Base-by-base conservation (phyloP, 2,888 invertebrate genomes). In the Pterostichus madidus region DNA sequence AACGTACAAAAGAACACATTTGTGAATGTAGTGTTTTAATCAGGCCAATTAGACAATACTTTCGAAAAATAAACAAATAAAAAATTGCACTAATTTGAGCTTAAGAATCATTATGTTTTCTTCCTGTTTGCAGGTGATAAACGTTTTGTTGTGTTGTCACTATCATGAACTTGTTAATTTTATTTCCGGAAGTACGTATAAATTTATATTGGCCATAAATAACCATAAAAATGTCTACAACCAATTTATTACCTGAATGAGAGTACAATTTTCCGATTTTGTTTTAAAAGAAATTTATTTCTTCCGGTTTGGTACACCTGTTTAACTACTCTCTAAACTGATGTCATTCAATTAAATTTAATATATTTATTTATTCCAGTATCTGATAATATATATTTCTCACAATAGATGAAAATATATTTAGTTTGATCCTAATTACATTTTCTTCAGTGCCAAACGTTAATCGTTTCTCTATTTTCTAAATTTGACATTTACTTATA, bases 61-160 rank as follows among this genome's bases (percentile, higher is more conserved):
- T 64, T 64, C 64, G 64, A 64, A 64, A 64, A 64, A 64, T 64
- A 64, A 64, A 64, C 5, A 39, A 39, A 35, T 35, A 35, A 39
- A 39, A 39, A 39, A 6, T 7, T 39, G 39, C 8, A 7, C 64
- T 64, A 10, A 64, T 56, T 56, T 56, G 56, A 15, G 56, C 8
- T 56, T 56, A 10, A 2, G n/a, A 17, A 10, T 17, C n/a, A 56
- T 56, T 56, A 56, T 52, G 13, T 52, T 52, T 52, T 17, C 56
- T 56, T 17, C 17, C 17, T 56, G 15, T 17, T 13, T 44, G 6
- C 11, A 52, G 2, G 11, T 52, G 11, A 52, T 52, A 52, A 52
- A 13, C n/a, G 15, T 11, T n/a, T 52, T 6, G 11, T 52, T 52
- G 8, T 13, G 1, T 52, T n/a, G 52, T 52, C 8, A 10, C 8